phyloP scores from a whole-genome alignment of 2,113 vertebrate species.

The Chauna torquata region DNA sequence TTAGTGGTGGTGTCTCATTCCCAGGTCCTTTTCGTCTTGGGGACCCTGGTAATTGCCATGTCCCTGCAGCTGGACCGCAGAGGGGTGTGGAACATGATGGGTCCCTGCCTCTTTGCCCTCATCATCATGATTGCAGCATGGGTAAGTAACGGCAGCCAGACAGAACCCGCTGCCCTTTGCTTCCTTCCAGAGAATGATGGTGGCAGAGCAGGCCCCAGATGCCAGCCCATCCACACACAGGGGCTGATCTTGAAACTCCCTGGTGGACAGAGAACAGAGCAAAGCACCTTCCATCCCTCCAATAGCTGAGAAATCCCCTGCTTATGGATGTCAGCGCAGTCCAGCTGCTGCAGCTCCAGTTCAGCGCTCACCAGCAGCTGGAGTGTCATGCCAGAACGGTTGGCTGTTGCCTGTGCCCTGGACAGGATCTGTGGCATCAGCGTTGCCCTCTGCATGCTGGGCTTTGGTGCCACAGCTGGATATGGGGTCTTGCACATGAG shows the following conservation, averaged over 20 bases:
- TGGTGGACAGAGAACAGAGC: neutral
- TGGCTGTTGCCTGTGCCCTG: neutral
- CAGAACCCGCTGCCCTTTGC: neutral
- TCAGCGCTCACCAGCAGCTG: accelerated
- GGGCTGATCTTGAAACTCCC: neutral
- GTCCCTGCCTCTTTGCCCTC: conserved; percentile 89
- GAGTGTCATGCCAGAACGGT: neutral
- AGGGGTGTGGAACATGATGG: conserved; percentile 94
- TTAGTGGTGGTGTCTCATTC: neutral
- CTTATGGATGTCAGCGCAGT: neutral
- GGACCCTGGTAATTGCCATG: conserved; percentile 92
- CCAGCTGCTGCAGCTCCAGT: neutral
- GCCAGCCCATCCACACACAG: neutral
- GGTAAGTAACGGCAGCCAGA: conserved; percentile 78
- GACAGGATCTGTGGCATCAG: neutral
- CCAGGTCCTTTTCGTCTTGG: conserved; percentile 88
- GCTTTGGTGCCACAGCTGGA: neutral
- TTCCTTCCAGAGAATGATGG: neutral
- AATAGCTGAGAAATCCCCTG: neutral
- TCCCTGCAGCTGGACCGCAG: conserved; percentile 93
- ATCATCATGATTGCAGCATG: conserved; percentile 85
- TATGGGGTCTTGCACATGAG: neutral
- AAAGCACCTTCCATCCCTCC: neutral
- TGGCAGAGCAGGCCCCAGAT: neutral
- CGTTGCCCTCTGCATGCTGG: neutral